These are phyloP conservation scores for Xenops minutus DNA, from an alignment of 2,797 vertebrate species.

Conservation along the genomic window DNA sequence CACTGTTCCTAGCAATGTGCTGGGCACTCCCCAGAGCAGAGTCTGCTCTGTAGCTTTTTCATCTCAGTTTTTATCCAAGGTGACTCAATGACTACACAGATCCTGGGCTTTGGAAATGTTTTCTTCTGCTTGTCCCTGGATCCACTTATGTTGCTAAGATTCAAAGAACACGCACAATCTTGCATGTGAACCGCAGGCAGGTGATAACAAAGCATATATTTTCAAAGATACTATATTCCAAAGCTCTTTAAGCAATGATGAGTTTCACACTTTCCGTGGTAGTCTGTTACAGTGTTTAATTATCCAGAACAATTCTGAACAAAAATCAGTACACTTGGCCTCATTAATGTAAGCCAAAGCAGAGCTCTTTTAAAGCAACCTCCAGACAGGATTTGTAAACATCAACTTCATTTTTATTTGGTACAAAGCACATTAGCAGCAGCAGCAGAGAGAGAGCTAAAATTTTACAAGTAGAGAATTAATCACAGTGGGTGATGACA, in stretches of 20 bases:
- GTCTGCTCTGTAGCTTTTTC: not conserved
- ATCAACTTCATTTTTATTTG: conserved; percentile 64
- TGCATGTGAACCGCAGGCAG: not conserved
- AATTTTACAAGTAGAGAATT: conserved; percentile 70
- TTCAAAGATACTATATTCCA: not conserved
- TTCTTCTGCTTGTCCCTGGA: not conserved
- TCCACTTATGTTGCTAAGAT: not conserved
- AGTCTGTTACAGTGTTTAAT: conserved; percentile 32
- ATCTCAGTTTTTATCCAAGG: not conserved
- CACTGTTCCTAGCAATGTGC: not conserved
- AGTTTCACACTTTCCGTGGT: not conserved
- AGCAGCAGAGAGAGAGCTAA: conserved; percentile 54
- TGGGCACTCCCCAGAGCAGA: not conserved
- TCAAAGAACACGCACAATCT: not conserved
- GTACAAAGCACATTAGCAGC: conserved; percentile 59
- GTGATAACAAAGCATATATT: not conserved
- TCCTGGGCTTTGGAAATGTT: not conserved
- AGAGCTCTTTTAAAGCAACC: conserved; percentile 39
- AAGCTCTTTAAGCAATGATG: not conserved
- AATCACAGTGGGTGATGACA: conserved; percentile 70
- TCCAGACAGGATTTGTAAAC: conserved; percentile 60
- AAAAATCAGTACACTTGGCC: conserved; percentile 35
- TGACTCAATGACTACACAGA: not conserved
- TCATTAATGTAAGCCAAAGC: conserved; percentile 40
- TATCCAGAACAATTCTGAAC: conserved; percentile 37